Evolutionary conservation across 2,888 invertebrate species (phyloP).

Genomic region (Odontocerum albicorne): DNA sequence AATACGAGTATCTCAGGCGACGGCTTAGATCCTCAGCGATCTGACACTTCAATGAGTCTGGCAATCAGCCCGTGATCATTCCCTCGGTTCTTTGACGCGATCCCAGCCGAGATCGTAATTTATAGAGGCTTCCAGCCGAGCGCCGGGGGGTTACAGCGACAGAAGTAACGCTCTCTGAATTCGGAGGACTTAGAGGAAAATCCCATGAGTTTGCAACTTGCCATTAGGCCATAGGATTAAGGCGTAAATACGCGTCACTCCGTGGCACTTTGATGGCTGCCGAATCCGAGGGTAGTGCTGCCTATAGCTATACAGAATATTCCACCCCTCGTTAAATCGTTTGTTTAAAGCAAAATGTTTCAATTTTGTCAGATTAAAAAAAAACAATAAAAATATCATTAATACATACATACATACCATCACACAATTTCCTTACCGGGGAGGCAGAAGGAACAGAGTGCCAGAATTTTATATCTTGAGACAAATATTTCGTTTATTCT

Average conservation of each 20-base stretch:
- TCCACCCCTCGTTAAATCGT: too few species aligned
- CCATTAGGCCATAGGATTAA: slow-evolving; percentile 19
- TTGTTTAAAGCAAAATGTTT: too few species aligned
- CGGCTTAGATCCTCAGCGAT: slow-evolving; percentile 15
- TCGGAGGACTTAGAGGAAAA: slow-evolving; percentile 13
- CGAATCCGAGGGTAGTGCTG: too few species aligned
- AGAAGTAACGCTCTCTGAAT: slow-evolving; percentile 8
- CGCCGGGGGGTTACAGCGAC: slow-evolving; percentile 20
- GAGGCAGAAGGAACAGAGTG: too few species aligned
- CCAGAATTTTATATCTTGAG: too few species aligned
- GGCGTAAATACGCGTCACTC: slow-evolving; percentile 17
- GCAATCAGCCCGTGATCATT: slow-evolving; percentile 28
- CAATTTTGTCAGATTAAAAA: too few species aligned
- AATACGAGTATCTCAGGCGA: not conserved
- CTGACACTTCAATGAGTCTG: slow-evolving; percentile 28
- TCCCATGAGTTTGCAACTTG: slow-evolving; percentile 29
- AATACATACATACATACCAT: too few species aligned
- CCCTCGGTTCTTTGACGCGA: slow-evolving; percentile 23
- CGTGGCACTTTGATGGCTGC: slow-evolving; percentile 10
- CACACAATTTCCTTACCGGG: too few species aligned
- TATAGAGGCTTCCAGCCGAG: slow-evolving; percentile 18
- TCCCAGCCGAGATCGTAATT: too few species aligned
- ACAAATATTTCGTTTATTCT: too few species aligned
- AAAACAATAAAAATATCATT: too few species aligned
- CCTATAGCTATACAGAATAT: too few species aligned